Percentiles rank a stretch among this genome's conserved stretches.
phyloP scores from a whole-genome alignment of 2,888 invertebrate species.

The Lycocerus yunnanus region DNA sequence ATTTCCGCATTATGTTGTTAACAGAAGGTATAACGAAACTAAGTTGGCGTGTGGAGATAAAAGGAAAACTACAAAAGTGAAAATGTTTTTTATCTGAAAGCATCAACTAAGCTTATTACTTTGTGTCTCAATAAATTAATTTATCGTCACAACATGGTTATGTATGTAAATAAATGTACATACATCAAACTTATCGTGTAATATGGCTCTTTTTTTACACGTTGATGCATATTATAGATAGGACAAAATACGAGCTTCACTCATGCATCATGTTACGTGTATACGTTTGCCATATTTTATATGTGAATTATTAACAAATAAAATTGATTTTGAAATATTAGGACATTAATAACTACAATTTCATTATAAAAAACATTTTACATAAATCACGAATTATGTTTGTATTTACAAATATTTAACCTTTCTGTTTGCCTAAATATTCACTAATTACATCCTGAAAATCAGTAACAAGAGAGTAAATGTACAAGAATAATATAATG shows the following conservation, averaged over 20 bases:
- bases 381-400: neutral
- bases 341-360: neutral
- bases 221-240: slow-evolving; percentile 16
- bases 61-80: neutral
- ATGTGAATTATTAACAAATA: neutral
- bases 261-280: slow-evolving; percentile 15
- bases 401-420: neutral
- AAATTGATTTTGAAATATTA: neutral
- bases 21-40: neutral
- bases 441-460: neutral
- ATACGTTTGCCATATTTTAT: slow-evolving; percentile 8
- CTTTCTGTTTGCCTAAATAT: neutral
- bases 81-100: neutral
- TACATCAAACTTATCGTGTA: slow-evolving; percentile 1
- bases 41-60: neutral
- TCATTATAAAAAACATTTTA: neutral
- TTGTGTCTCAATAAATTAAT: neutral
- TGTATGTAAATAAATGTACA: slow-evolving; percentile 15
- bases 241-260: slow-evolving; percentile 14
- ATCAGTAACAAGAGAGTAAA: neutral
- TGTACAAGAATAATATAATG: neutral
- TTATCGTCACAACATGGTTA: slow-evolving; percentile 3
- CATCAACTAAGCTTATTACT: neutral
- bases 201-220: slow-evolving; percentile 13
- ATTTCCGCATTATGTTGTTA: neutral